phyloP scores from a whole-genome alignment of 2,797 vertebrate genomes.

The Fistularia tabacaria region DNA sequence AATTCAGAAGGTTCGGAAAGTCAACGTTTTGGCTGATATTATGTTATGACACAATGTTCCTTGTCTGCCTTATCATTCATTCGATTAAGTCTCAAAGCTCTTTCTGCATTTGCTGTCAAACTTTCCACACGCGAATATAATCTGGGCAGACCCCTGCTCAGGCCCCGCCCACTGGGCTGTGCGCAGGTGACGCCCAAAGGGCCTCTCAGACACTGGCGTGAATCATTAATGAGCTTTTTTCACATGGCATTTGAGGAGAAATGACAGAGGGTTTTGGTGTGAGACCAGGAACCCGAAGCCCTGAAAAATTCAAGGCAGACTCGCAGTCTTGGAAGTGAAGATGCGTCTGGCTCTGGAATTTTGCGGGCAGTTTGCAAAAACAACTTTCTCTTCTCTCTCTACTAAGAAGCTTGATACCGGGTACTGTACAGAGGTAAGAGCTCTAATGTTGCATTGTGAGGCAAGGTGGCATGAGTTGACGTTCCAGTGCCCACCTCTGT shows the following conservation, averaged over 20 bases:
- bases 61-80: too few species aligned
- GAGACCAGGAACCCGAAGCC: constrained; percentile 23
- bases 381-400: constrained; percentile 43
- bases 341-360: constrained; percentile 65
- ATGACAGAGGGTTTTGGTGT: constrained; percentile 48
- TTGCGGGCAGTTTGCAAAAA: constrained; percentile 53
- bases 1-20: too few species aligned
- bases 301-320: constrained; percentile 54
- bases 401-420: constrained; percentile 32
- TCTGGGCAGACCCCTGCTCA: constrained; percentile 7
- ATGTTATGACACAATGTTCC: too few species aligned
- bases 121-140: neutral
- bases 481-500: constrained; percentile 3
- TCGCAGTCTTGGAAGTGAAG: constrained; percentile 35
- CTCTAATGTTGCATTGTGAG: neutral
- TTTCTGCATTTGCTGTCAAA: neutral
- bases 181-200: constrained; percentile 40
- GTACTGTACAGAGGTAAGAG: constrained; percentile 48
- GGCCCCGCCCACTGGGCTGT: constrained; percentile 37
- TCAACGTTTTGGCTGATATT: neutral
- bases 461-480: neutral
- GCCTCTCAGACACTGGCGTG: constrained; percentile 53
- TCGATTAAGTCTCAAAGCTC: too few species aligned
- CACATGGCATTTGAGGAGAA: constrained; percentile 59
- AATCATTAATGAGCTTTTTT: constrained; percentile 73